phyloP scores from a whole-genome alignment of 2,797 vertebrate genomes.

The Varecia variegata region DNA sequence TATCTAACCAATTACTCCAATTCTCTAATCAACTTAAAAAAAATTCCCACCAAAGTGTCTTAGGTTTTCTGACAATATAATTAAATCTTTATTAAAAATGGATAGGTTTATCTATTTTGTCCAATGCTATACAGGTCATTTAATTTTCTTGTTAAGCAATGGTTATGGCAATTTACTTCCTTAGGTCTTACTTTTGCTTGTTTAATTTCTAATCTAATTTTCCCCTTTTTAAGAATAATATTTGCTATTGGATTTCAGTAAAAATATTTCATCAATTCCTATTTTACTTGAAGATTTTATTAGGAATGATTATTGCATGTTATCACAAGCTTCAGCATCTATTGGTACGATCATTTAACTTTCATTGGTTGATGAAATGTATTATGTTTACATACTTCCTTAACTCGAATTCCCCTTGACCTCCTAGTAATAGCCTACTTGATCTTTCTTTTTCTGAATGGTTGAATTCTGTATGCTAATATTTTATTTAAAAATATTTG shows the following conservation, averaged over 20 bases:
- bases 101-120: neutral
- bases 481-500: neutral
- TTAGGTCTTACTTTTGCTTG: neutral
- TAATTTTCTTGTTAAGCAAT: constrained; percentile 19
- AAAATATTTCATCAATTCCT: neutral
- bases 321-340: neutral
- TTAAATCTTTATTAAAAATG: neutral
- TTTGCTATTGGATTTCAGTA: neutral
- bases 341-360: neutral
- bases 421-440: neutral
- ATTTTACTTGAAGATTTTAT: neutral
- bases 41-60: neutral
- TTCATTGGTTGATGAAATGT: neutral
- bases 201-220: constrained; percentile 3
- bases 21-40: neutral
- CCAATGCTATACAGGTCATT: neutral
- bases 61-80: neutral
- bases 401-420: neutral
- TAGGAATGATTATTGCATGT: neutral
- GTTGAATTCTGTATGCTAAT: neutral
- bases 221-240: neutral
- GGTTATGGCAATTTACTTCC: neutral
- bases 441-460: neutral
- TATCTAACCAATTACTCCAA: neutral
- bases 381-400: neutral